These are phyloP conservation scores for Leptinotarsa juncta DNA, from an alignment of 2,888 invertebrate genomes.

Conservation along the genomic window DNA sequence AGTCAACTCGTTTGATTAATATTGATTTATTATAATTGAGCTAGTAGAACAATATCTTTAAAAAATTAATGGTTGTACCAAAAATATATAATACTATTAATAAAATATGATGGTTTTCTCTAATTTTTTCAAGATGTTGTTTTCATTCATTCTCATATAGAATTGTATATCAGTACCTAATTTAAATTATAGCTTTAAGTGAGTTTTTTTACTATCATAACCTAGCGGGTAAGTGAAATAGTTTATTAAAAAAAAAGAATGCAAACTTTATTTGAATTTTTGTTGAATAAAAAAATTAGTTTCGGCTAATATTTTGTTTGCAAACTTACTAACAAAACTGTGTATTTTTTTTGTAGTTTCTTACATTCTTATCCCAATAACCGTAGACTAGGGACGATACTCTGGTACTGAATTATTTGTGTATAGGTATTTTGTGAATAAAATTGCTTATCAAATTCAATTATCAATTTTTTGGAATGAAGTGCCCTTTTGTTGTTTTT, in stretches of 20 bases:
- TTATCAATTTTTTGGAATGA: conserved; percentile 47
- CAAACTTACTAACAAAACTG: conserved; percentile 19
- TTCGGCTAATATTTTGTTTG: conserved; percentile 28
- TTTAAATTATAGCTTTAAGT: conserved; percentile 48
- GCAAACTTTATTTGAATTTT: conserved; percentile 34
- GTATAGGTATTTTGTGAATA: conserved; percentile 39
- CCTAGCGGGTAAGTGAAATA: conserved; percentile 42
- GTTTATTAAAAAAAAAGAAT: conserved; percentile 37
- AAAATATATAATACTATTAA: not conserved
- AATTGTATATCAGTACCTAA: conserved; percentile 50
- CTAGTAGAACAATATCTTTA: conserved; percentile 33
- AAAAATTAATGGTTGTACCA: conserved; percentile 27
- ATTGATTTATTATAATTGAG: conserved; percentile 37
- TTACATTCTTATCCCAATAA: conserved; percentile 29
- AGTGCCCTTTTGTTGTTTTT: conserved; percentile 55
- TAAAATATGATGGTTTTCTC: not conserved
- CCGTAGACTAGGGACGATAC: conserved; percentile 29
- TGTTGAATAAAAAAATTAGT: conserved; percentile 31
- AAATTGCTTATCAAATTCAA: conserved; percentile 35
- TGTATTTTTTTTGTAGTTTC: conserved; percentile 39
- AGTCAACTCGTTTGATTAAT: conserved; percentile 34
- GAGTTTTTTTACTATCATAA: conserved; percentile 43
- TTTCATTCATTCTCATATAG: conserved; percentile 23
- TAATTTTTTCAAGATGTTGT: conserved; percentile 38
- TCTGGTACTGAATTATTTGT: conserved; percentile 31